Evolutionary conservation across 2,797 vertebrate genomes (phyloP), one percentile per base, ranked within the genome.

Genomic region (Pangasius larnaudii): DNA sequence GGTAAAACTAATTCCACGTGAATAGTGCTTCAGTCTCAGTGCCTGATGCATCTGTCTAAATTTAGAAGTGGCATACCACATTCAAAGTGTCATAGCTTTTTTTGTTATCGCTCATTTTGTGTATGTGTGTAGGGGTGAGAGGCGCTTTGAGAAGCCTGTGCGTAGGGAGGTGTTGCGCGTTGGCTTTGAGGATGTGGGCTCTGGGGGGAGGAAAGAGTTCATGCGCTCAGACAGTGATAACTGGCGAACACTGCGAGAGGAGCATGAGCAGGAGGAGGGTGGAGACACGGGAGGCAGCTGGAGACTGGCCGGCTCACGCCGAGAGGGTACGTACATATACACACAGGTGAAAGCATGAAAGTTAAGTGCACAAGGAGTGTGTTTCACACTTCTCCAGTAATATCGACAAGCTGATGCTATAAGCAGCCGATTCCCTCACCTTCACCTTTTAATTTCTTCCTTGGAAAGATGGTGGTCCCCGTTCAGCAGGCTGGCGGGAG

Each of bases 221-320:
- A 96, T 97, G 88, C 97, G 98, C 90, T 97, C 98, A 6, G 98
- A 98, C 93, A 98, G 97, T 1, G 97, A 98, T 93, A 98, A 98
- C 93, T 98, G 98, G 98, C 97, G 98, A 79, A 97, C 96, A 0
- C 96, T 98, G 19, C 94, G 98, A 14, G 98, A 98, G 86, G 97
- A 98, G 88, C 96, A 97, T 36, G 96, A 97, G 84, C 97, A 96
- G 59, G 97, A 97, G 0, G 97, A 97, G 6, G 96, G 93, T 3
- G 84, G 65, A 80, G 94, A 96, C 88, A 85, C 92, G 0, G 94
- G 95, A 67, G 95, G 90, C 91, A 97, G 94, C 92, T 97, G 97
- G 97, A 97, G 97, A 91, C 91, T 96, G 56, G 88, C 94, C 58
- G 96, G 89, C 88, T 36, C 91, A 88, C 95, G 97, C 85, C 95